These are phyloP conservation scores for Perodicticus potto DNA, from an alignment of 2,797 vertebrate species.

Conservation along the genomic window DNA sequence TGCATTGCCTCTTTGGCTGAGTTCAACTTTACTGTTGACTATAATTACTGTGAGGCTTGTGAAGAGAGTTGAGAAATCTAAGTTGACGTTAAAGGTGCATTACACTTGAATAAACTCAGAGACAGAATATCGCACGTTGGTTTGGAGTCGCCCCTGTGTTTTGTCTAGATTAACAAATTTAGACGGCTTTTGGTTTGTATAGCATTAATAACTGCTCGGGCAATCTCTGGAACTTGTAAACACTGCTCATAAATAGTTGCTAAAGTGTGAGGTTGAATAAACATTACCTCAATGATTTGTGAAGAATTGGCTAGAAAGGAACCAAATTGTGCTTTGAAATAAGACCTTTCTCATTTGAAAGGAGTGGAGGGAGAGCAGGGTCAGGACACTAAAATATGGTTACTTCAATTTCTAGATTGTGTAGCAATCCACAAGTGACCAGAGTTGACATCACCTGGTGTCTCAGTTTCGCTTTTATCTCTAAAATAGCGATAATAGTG, in stretches of 20 bases:
- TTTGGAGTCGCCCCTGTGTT: slow-evolving; percentile 56
- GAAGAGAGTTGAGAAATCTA: slow-evolving; percentile 70
- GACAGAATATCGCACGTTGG: background rate
- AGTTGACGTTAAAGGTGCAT: slow-evolving; percentile 67
- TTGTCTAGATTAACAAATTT: slow-evolving; percentile 69
- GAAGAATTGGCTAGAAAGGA: background rate
- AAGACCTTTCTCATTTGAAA: slow-evolving; percentile 63
- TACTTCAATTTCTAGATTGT: background rate
- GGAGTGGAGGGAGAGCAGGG: background rate
- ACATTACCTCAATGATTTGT: slow-evolving; percentile 65
- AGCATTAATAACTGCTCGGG: slow-evolving; percentile 40
- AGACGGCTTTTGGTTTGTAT: slow-evolving; percentile 44
- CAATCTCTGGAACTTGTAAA: slow-evolving; percentile 70
- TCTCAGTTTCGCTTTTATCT: background rate
- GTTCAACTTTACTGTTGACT: slow-evolving; percentile 61
- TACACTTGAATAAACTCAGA: slow-evolving; percentile 69
- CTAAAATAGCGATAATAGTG: background rate
- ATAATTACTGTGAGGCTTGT: slow-evolving; percentile 64
- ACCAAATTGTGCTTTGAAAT: slow-evolving; percentile 70
- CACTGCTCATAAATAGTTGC: slow-evolving; percentile 63
- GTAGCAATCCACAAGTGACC: background rate
- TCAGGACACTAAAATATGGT: background rate
- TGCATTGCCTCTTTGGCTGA: slow-evolving; percentile 61
- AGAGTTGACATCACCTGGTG: background rate
- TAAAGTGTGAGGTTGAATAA: slow-evolving; percentile 71